A percentile compares a stretch with the other conserved stretches of the same genome.
These are phyloP conservation scores for Drosophila sordidula DNA, from an alignment of 2,888 invertebrate species.

Conservation along the genomic window DNA sequence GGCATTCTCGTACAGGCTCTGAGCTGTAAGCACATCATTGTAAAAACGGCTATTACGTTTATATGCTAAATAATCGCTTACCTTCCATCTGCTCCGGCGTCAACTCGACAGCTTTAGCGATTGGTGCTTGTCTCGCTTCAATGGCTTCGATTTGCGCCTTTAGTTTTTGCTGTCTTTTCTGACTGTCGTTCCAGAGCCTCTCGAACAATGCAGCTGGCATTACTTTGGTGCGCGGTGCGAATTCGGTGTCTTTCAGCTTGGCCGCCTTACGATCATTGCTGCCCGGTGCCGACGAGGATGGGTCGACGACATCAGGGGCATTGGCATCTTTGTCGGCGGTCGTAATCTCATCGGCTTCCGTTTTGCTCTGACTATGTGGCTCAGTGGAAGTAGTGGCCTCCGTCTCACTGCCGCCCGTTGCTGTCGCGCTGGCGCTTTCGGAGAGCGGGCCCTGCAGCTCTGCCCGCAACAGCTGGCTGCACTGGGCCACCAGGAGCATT, in stretches of 20 bases:
- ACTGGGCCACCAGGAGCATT: slow-evolving; percentile 52
- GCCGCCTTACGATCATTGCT: slow-evolving; percentile 62
- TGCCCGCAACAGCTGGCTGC: slow-evolving; percentile 49
- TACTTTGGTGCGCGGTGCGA: slow-evolving; percentile 62
- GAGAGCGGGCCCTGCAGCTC: slow-evolving; percentile 74
- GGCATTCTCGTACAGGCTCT: slow-evolving; percentile 90
- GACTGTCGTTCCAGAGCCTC: slow-evolving; percentile 73
- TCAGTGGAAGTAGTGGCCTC: slow-evolving; percentile 9
- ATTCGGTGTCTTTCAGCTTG: slow-evolving; percentile 61
- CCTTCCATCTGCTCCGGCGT: slow-evolving; percentile 87
- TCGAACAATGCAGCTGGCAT: slow-evolving; percentile 73
- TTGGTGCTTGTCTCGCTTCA: slow-evolving; percentile 47
- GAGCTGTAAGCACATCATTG: slow-evolving; percentile 86
- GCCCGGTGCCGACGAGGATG: slow-evolving; percentile 41
- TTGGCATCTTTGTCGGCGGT: slow-evolving; percentile 51
- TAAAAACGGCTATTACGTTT: not conserved
- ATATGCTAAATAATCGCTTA: slow-evolving; percentile 68
- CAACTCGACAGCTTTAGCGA: slow-evolving; percentile 79
- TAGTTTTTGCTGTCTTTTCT: slow-evolving; percentile 72
- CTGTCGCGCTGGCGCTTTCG: slow-evolving; percentile 50
- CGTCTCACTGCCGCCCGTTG: slow-evolving; percentile 4
- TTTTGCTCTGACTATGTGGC: slow-evolving; percentile 18
- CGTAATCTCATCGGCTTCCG: slow-evolving; percentile 45
- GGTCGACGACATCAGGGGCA: slow-evolving; percentile 7
- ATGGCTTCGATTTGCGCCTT: slow-evolving; percentile 75